Evolutionary conservation across 1,140 invertebrate genomes (phyloP), one percentile per base, ranked within the genome.

Genomic region (Nebria ingens): DNA sequence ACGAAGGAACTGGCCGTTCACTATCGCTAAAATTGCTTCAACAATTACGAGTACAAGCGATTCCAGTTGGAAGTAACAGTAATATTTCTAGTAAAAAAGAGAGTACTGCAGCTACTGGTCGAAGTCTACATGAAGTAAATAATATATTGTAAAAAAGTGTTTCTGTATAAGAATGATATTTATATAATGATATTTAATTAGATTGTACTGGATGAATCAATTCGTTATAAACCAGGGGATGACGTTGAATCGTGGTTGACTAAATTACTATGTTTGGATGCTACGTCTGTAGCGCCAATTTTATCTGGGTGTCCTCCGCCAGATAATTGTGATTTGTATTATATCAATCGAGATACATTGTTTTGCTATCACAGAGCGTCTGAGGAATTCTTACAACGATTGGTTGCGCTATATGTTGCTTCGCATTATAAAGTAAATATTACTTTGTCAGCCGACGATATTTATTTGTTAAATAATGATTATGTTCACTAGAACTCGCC

Each of bases 341-440:
- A 91, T 45, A 86, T 94, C 38, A 91, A 93, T 67, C 75, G 97
- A 57, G 96, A 99, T 68, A 94, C 94, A 0, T 71, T 99, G 12
- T 99, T 99, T 73, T 97, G 93, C 54, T 98, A 95, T 69, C 93
- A 98, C 65, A 90, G 90, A 71, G 91, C 92, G 0, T 95, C 96
- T 0, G 97, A 99, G 74, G 74, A 82, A 1, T 99, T 99, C 73
- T 75, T 99, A 2, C 93, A 98, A 65, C 76, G 89, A 62, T 65
- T 99, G 0, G 91, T 99, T 56, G 82, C 90, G 23, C 81, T 99
- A 2, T 97, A 94, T 70, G 96, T 98, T 0, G 83, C 97, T 0
- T 98, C 96, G 12, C 97, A 99, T 78, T 99, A 99, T 68, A 98
- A 97, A 77, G 86, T 83, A 71, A 64, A 51, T 50, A 58, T 52